Base-by-base conservation (phyloP, 2,113 vertebrate species). In the Bolborhynchus lineola region DNA sequence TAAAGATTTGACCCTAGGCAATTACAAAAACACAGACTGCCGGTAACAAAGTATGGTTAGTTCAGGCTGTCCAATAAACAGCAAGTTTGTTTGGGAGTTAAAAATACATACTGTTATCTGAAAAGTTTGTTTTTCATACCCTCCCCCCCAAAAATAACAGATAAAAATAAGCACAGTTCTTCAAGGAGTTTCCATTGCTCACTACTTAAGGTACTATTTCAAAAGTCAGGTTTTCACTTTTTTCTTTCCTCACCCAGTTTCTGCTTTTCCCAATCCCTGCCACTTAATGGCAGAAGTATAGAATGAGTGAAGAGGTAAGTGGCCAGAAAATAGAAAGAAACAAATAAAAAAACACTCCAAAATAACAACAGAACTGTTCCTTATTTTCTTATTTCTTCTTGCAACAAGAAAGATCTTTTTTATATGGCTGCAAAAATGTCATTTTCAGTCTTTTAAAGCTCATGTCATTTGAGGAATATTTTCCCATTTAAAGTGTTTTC, bases 131-230 rank as follows among this genome's bases (percentile, higher is more conserved):
- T 49, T 69, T 47, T 7, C 5, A 23, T 33, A 59, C 78, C 18
- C 13, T 0, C 0, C 1, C 47, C 13, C 23, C 23, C 6, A 0
- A 0, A 47, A 68, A 17, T 3, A 69, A 33, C 13, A 77, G 84
- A 11, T 1, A 2, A 87, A 29, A 69, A 13, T 42, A 82, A 39
- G 7, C 13, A 31, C 7, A 33, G 11, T 35, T 78, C 49, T 85
- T 90, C 55, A 82, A 67, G 26, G 6, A 39, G 15, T 52, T 85
- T 19, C 31, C 9, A 25, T 39, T 26, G 24, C n/a, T 82, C 15
- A 12, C 13, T 42, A 70, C 50, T 88, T 57, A 79, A 79, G 63
- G 1, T 6, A 16, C 13, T 57, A 10, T 59, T 85, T 78, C 5
- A 65, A 47, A 92, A 52, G 19, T 24, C 44, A 67, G 7, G 7